phyloP scores from a whole-genome alignment of 2,797 vertebrate species.

The Hydrocynus forskahlii region DNA sequence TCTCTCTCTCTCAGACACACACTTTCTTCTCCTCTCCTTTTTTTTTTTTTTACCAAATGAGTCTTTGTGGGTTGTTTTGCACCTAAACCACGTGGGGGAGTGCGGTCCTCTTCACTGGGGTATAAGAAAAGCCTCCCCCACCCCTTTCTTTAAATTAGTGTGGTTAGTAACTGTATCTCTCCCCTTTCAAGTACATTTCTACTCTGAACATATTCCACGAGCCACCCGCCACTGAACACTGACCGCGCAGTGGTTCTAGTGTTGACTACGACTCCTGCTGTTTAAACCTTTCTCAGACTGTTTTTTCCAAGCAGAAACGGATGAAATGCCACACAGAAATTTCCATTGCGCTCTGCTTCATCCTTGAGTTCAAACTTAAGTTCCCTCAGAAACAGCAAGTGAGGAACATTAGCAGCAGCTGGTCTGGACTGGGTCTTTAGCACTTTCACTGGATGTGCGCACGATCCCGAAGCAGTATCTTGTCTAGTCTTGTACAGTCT shows the following conservation, averaged over 20 bases:
- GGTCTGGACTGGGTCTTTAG: neutral
- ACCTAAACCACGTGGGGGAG: conserved; percentile 88
- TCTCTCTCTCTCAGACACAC: neutral
- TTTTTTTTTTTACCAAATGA: conserved; percentile 66
- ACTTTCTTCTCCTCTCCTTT: conserved; percentile 55
- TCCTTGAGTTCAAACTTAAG: neutral
- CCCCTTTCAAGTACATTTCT: conserved; percentile 76
- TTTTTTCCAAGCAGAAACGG: neutral
- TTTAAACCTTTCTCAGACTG: neutral
- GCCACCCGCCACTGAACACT: neutral
- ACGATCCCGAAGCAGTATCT: neutral
- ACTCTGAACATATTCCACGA: conserved; percentile 31
- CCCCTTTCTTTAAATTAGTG: conserved; percentile 76
- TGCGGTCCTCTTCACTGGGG: conserved; percentile 75
- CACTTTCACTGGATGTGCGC: neutral
- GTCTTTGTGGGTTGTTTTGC: conserved; percentile 80
- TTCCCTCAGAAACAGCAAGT: neutral
- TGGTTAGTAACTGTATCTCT: conserved; percentile 70
- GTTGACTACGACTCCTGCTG: neutral
- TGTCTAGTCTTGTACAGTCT: neutral
- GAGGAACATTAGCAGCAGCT: neutral
- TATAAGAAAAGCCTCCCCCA: conserved; percentile 53
- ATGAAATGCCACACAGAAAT: neutral
- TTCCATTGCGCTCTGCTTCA: too few species aligned
- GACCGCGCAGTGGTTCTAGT: neutral